Percentiles rank a stretch among this genome's conserved stretches.
Evolutionary conservation across 2,888 invertebrate species (phyloP).

Genomic region (Heliconius sara): DNA sequence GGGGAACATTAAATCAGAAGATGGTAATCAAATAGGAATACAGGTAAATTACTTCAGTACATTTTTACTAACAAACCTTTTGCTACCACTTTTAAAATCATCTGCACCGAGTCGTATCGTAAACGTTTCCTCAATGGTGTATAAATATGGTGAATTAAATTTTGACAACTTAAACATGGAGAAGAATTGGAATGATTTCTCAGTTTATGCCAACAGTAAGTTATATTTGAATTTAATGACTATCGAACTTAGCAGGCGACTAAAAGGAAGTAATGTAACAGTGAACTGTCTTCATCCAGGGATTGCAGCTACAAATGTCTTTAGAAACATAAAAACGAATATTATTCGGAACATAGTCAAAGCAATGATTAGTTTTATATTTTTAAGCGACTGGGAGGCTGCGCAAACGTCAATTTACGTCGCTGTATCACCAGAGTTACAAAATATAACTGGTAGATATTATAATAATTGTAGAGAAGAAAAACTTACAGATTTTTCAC

Average conservation of each 20-base stretch:
- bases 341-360: neutral
- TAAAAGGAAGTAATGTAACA: conserved; percentile 82
- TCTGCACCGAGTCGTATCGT: conserved; percentile 77
- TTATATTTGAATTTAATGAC: conserved; percentile 83
- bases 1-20: conserved; percentile 67
- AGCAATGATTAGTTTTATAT: neutral
- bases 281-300: conserved; percentile 87
- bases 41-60: conserved; percentile 83
- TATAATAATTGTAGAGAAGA: conserved; percentile 11
- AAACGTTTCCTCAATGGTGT: conserved; percentile 79
- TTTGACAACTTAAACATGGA: conserved; percentile 44
- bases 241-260: conserved; percentile 73
- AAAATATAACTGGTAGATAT: conserved; percentile 16
- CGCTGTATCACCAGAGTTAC: conserved; percentile 5
- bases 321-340: conserved; percentile 11
- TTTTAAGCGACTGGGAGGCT: conserved; percentile 23
- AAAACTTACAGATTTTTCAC: neutral
- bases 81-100: conserved; percentile 57
- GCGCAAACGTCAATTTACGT: conserved; percentile 18
- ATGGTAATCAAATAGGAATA: conserved; percentile 83
- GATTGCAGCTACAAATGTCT: conserved; percentile 42
- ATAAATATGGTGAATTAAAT: conserved; percentile 53
- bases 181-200: conserved; percentile 37
- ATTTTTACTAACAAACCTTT: conserved; percentile 85
- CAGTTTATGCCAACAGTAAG: conserved; percentile 61